A percentile compares a stretch with the other conserved stretches of the same genome.
Conservation (phyloP, 2,888 invertebrate species). For the Halictus ligatus region DNA sequence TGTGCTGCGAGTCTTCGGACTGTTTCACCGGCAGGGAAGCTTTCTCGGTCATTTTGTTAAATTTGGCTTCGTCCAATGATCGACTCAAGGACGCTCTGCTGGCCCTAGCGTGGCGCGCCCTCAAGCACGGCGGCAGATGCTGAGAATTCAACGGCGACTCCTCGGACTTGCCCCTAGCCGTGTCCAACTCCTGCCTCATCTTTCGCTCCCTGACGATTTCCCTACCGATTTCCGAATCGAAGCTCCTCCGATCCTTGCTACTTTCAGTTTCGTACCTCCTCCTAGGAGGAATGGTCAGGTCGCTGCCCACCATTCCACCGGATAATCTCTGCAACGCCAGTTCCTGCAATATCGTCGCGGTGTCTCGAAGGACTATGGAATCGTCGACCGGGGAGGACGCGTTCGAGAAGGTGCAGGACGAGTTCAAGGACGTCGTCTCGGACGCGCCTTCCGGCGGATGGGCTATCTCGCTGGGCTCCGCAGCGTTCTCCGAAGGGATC, state of each 20-base stretch:
- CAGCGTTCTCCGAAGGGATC: conserved; percentile 81
- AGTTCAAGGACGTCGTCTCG: conserved; percentile 75
- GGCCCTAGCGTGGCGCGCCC: conserved; percentile 85
- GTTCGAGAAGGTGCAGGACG: conserved; percentile 77
- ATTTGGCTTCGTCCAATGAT: conserved; percentile 82
- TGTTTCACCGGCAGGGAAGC: conserved; percentile 82
- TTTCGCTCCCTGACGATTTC: conserved; percentile 84
- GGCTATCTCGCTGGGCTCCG: conserved; percentile 80
- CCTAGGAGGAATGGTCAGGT: conserved; percentile 67
- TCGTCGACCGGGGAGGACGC: conserved; percentile 78
- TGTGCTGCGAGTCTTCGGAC: conserved; percentile 77
- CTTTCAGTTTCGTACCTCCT: conserved; percentile 76
- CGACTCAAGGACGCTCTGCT: conserved; percentile 80
- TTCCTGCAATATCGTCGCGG: conserved; percentile 81
- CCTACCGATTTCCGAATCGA: conserved; percentile 85
- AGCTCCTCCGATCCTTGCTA: conserved; percentile 81
- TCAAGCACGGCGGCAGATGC: conserved; percentile 86
- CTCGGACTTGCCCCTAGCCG: conserved; percentile 78
- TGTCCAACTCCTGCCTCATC: conserved; percentile 83
- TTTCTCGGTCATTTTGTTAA: conserved; percentile 80
- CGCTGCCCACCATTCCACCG: conserved; percentile 76
- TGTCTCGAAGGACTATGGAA: conserved; percentile 79
- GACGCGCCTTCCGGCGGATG: conserved; percentile 81
- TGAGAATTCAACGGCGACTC: conserved; percentile 73
- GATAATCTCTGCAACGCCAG: conserved; percentile 81